Evolutionary conservation across 2,888 invertebrate genomes (phyloP), one percentile per base, ranked within the genome.

Genomic region (Brachypalpus laphriformis): DNA sequence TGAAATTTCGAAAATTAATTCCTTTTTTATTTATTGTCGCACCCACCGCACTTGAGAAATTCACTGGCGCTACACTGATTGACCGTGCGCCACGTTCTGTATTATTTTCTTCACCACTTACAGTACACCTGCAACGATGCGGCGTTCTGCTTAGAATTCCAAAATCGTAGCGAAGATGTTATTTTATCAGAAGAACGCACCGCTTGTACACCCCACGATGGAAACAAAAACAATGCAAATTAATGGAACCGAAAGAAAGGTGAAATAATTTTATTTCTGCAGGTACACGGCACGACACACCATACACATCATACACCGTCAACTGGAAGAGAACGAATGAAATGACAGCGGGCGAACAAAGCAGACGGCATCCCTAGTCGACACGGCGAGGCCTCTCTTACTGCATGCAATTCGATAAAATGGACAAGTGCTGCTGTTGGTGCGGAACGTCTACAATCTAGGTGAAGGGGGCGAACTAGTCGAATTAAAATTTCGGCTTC

Each of bases 321-420:
- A 68, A 74, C 74, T 74, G 80, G 80, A 83, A 83, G 74, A 83
- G 68, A 83, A 80, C 80, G 83, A 83, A 83, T 83, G 80, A 82
- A 34, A 40, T 68, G 68, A 68, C 66, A 57, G 72, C 37, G 20
- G 20, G 11, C 28, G 11, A 31, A 28, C 28, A 28, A 16, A 45
- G 14, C 40, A 18, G 25, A 16, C 16, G 28, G 8, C 0, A 22
- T 20, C 9, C 31, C 31, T 8, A 11, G 7, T 34, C 18, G 9
- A 37, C 20, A 14, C 9, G 57, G 8, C 20, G 22, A 18, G 20
- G 45, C 8, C 54, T 47, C 45, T 63, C 34, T 22, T 49, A 14
- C 18, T 63, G 45, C 45, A 25, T n/a, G n/a, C 25, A 63, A 18
- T 45, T 63, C 61, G 18, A 45, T 45, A 28, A 63, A 28, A 45